Conservation (phyloP, 2,113 vertebrate species). For the Desmodus rotundus region DNA sequence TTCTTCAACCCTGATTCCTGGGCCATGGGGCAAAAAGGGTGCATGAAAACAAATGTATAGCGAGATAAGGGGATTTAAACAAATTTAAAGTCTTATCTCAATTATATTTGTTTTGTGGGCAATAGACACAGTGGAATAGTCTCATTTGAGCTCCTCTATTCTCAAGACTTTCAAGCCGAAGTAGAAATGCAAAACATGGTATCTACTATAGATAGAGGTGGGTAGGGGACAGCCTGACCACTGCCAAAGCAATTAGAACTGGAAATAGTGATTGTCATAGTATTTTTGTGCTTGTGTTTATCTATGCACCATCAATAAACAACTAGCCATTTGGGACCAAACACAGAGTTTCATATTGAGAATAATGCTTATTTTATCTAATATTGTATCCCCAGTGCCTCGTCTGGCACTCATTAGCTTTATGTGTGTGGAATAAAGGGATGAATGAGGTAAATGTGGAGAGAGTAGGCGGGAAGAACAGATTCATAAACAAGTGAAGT, state of each 20-base stretch:
- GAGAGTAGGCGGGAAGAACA: not conserved
- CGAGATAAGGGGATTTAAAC: not conserved
- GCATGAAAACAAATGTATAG: not conserved
- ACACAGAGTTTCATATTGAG: not conserved
- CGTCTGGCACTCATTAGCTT: not conserved
- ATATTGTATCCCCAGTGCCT: not conserved
- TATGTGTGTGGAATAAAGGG: not conserved
- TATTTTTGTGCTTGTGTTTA: not conserved
- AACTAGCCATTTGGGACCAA: not conserved
- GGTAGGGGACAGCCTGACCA: no score
- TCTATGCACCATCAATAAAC: not conserved
- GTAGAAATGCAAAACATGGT: not conserved
- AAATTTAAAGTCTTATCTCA: not conserved
- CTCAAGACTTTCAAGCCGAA: not conserved
- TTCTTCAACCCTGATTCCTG: not conserved
- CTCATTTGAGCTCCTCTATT: not conserved
- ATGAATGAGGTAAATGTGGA: not conserved
- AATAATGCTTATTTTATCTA: not conserved
- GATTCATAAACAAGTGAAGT: not conserved
- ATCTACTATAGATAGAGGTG: not conserved
- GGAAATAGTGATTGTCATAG: no score
- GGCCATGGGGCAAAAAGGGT: not conserved
- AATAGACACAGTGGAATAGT: not conserved
- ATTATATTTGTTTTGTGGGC: not conserved
- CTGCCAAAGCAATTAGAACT: not conserved